Conservation (phyloP, 2,113 vertebrate genomes). For the Sapayoa aenigma region DNA sequence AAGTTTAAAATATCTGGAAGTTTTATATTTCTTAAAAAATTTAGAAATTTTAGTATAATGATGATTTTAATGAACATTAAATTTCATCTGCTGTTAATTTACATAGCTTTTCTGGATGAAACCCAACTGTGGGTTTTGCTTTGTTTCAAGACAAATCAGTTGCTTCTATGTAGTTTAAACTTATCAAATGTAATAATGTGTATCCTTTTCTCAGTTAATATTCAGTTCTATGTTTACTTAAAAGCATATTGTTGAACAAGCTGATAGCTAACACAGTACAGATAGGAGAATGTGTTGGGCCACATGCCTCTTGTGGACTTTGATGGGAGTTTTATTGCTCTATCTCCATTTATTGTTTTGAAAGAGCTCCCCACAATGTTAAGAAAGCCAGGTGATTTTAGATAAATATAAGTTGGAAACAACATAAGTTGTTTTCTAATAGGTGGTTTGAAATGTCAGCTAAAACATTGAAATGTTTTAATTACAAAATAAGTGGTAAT, state of each 20-base stretch:
- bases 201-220: not conserved
- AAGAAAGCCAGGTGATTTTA: not conserved
- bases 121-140: not conserved
- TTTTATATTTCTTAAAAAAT: not conserved
- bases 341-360: not conserved
- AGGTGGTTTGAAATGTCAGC: not conserved
- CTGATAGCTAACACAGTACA: not conserved
- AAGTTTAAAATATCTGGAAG: not conserved
- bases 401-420: not conserved
- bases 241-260: not conserved
- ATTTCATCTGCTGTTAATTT: not conserved
- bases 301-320: not conserved
- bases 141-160: not conserved
- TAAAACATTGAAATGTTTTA: not conserved
- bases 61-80: not conserved
- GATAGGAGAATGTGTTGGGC: not conserved
- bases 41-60: not conserved
- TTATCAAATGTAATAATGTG: not conserved
- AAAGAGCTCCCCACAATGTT: not conserved
- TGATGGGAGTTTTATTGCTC: accelerated
- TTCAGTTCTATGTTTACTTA: not conserved
- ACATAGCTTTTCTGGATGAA: constrained; percentile 4
- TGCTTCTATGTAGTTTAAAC: not conserved
- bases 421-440: not conserved
- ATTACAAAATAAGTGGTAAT: not conserved